Conservation (phyloP, 2,888 invertebrate species). For the Plagodis dolabraria region DNA sequence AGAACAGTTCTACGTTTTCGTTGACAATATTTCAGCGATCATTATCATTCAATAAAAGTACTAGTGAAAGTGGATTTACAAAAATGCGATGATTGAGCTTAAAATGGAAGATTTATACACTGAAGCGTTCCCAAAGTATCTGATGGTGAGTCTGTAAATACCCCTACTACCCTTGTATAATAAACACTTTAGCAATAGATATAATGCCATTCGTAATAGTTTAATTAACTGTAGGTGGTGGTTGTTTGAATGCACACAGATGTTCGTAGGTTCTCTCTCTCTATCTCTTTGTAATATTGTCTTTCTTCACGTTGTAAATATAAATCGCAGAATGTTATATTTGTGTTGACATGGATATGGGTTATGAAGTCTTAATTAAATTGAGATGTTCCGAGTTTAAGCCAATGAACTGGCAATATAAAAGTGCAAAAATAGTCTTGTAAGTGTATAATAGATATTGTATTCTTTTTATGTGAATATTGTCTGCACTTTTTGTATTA, state of each 20-base stretch:
- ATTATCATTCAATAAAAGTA: not conserved
- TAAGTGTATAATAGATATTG: conserved; percentile 78
- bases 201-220: conserved; percentile 38
- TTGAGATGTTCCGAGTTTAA: conserved; percentile 84
- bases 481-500: conserved; percentile 80
- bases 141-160: conserved; percentile 36
- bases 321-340: conserved; percentile 66
- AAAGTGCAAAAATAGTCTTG: conserved; percentile 81
- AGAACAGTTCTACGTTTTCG: not conserved
- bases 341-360: conserved; percentile 69
- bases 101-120: conserved; percentile 3
- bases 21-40: not conserved
- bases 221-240: conserved; percentile 40
- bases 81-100: not conserved
- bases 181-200: conserved; percentile 37
- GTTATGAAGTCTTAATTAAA: conserved; percentile 81
- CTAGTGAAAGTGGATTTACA: not conserved
- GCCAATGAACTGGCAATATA: conserved; percentile 79
- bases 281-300: conserved; percentile 69
- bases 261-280: conserved; percentile 48
- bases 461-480: conserved; percentile 80
- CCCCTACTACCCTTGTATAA: conserved; percentile 29
- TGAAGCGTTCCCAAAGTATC: conserved; percentile 24
- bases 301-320: conserved; percentile 77
- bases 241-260: conserved; percentile 50